Evolutionary conservation across 2,113 vertebrate genomes (phyloP).

Genomic region (Gobio gobio): DNA sequence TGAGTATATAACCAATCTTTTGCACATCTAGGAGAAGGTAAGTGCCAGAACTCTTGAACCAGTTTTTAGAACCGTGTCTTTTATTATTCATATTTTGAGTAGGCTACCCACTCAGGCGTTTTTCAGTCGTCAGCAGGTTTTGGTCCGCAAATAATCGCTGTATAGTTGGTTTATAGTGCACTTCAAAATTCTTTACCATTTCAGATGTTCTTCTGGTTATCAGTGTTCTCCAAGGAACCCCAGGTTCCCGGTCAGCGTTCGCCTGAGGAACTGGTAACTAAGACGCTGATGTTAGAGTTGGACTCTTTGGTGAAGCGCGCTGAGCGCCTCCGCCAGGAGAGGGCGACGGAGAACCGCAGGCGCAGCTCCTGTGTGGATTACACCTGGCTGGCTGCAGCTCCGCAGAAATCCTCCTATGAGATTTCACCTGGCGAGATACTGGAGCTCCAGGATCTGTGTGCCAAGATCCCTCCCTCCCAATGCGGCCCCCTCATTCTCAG

Average conservation of each 20-base stretch:
- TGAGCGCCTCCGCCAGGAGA: slow-evolving; percentile 54
- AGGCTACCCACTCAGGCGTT: not conserved
- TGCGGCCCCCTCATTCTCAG: slow-evolving; percentile 64
- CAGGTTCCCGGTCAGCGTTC: slow-evolving; percentile 42
- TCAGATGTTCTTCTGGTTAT: slow-evolving; percentile 59
- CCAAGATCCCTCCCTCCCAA: slow-evolving; percentile 61
- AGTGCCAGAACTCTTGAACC: not conserved
- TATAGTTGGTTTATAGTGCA: not conserved
- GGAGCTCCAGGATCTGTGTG: slow-evolving; percentile 62
- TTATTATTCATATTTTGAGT: slow-evolving; percentile 1
- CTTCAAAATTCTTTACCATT: not conserved
- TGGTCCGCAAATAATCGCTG: not conserved
- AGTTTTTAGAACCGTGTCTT: not conserved
- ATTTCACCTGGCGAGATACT: slow-evolving; percentile 57
- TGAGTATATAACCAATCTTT: not conserved
- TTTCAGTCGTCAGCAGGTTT: too few relatives aligned
- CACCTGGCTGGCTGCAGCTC: slow-evolving; percentile 57
- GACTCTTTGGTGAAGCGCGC: slow-evolving; percentile 54
- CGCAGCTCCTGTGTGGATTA: slow-evolving; percentile 60
- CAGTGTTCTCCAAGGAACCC: slow-evolving; percentile 38
- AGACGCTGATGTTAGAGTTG: slow-evolving; percentile 65
- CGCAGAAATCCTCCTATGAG: slow-evolving; percentile 49
- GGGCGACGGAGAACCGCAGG: slow-evolving; percentile 47
- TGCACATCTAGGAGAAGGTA: not conserved
- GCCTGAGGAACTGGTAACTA: slow-evolving; percentile 56